Base-by-base conservation (phyloP, 2,113 vertebrate species). In the Oxygymnocypris stewartii region DNA sequence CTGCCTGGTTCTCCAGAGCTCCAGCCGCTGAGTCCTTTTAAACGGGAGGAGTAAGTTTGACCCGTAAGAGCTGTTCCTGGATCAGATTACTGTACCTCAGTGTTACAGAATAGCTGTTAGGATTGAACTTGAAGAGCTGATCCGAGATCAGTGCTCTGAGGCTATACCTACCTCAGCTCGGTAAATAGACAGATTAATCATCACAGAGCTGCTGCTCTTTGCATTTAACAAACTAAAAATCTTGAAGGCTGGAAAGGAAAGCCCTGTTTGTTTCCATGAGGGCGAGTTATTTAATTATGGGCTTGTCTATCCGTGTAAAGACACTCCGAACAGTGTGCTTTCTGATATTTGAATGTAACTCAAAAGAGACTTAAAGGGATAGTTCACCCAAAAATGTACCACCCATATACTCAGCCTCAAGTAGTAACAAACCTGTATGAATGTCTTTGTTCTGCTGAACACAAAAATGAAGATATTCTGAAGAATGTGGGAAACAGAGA, bases 81-180 rank as follows among this genome's bases (percentile, higher is more conserved):
- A 67, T 59, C 13, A 84, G 49, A 51, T 84, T 54, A 74, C 49
- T 73, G 82, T 73, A 57, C 67, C 47, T 84, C 69, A 84, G 49
- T 74, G 82, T 84, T 84, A 74, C 31, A 74, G 6, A 25, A 37
- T 65, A 82, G 79, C 18, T 54, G 7, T 23, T 71, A 82, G 42
- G 28, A 51, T 71, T 51, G 37, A 54, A 71, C 44, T 71, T 54
- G 65, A 71, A 83, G 25, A 47, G 28, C 63, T 71, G 81, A 71
- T 47, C 63, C 0, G 18, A 37, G 81, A 83, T 71, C 63, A 83
- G 63, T 71, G 44, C 42, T 81, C 7, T 71, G 63, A 83, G 63
- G 63, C 42, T 51, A 49, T 37, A 35, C 28, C 63, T 83, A 83
- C 81, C 81, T 83, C 81, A 83, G 7, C 42, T 28, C 61, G 31